These are phyloP conservation scores for Physocephala rufipes DNA, from an alignment of 2,888 invertebrate genomes.

Conservation along the genomic window DNA sequence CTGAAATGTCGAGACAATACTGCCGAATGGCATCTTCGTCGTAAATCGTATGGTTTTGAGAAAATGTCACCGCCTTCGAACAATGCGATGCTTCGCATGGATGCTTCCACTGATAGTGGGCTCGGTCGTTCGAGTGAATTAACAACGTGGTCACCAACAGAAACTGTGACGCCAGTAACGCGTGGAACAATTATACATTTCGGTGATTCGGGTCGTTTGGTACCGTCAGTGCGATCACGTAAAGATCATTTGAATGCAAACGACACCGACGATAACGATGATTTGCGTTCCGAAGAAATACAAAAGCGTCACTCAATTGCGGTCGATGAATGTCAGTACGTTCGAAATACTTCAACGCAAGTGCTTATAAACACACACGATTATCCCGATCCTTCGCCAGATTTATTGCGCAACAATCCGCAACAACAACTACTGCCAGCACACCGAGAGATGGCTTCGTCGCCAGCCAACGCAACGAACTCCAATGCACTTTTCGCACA, in stretches of 20 bases:
- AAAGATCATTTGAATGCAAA: constrained; percentile 6
- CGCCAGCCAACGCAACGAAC: neutral
- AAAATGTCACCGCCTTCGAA: constrained; percentile 66
- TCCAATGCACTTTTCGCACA: constrained; percentile 31
- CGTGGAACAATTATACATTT: constrained; percentile 62
- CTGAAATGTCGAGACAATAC: constrained; percentile 59
- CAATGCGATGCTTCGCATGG: constrained; percentile 67
- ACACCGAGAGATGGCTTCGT: constrained; percentile 10
- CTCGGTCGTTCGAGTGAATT: constrained; percentile 78
- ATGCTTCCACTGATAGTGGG: constrained; percentile 82
- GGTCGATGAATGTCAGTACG: constrained; percentile 69
- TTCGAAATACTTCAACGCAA: constrained; percentile 62
- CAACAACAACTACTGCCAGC: neutral
- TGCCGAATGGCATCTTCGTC: constrained; percentile 76
- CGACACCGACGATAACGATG: constrained; percentile 22
- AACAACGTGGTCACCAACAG: constrained; percentile 66
- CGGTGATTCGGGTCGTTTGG: constrained; percentile 47
- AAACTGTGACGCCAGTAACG: constrained; percentile 43
- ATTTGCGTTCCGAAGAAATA: constrained; percentile 45
- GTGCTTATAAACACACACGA: constrained; percentile 59
- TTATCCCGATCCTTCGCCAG: constrained; percentile 23
- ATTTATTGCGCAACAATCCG: constrained; percentile 23
- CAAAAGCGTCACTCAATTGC: constrained; percentile 70
- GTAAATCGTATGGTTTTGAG: constrained; percentile 83
- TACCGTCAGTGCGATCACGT: constrained; percentile 10